Percentiles rank a stretch among this genome's conserved stretches.
Evolutionary conservation across 2,797 vertebrate genomes (phyloP).

Genomic region (Galagoides demidoff): DNA sequence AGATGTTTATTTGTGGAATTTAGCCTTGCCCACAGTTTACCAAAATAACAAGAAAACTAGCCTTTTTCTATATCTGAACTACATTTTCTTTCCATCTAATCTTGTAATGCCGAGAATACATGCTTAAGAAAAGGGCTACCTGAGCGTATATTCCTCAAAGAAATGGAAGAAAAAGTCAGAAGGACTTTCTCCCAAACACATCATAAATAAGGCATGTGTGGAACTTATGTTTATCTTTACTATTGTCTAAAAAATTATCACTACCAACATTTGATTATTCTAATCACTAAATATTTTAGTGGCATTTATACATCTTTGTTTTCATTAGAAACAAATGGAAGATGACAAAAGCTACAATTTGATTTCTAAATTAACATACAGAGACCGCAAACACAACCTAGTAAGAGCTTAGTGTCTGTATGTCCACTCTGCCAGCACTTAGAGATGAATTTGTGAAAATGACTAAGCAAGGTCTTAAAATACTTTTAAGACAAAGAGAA

Average conservation of each 20-base stretch:
- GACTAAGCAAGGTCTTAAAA: background rate
- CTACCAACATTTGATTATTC: slow-evolving; percentile 66
- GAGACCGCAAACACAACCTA: slow-evolving; percentile 39
- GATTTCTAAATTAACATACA: slow-evolving; percentile 65
- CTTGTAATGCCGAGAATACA: slow-evolving; percentile 40
- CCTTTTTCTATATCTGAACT: slow-evolving; percentile 67
- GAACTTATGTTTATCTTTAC: slow-evolving; percentile 58
- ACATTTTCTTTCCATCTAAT: slow-evolving; percentile 26
- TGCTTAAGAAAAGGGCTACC: slow-evolving; percentile 1
- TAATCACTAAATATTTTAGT: slow-evolving; percentile 32
- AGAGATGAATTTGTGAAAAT: background rate
- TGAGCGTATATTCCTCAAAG: slow-evolving; percentile 34
- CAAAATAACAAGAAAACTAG: slow-evolving; percentile 59
- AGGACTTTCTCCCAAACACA: slow-evolving; percentile 35
- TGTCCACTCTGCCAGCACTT: background rate
- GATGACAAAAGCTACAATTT: slow-evolving; percentile 38
- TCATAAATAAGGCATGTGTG: slow-evolving; percentile 13
- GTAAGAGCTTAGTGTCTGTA: background rate
- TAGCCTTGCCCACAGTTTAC: slow-evolving; percentile 65
- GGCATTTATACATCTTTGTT: slow-evolving; percentile 40
- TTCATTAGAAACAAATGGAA: slow-evolving; percentile 59
- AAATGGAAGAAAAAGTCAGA: slow-evolving; percentile 62
- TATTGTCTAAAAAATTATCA: slow-evolving; percentile 66
- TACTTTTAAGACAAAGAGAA: background rate
- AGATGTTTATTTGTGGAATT: slow-evolving; percentile 70